Evolutionary conservation across 2,888 invertebrate genomes (phyloP).

Genomic region (Epirrhoe tristata): DNA sequence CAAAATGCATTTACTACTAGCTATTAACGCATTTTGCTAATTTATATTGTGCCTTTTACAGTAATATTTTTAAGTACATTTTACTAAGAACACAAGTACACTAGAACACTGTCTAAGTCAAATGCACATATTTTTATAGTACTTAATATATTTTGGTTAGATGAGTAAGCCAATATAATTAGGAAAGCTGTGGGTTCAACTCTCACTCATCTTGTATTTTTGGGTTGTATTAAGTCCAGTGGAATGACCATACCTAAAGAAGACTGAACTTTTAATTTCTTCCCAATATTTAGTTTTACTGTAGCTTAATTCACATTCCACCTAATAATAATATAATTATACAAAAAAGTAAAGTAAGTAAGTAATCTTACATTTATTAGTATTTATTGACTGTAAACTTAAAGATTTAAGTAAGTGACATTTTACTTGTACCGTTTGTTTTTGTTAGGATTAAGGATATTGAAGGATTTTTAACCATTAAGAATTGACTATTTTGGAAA

Average conservation of each 20-base stretch:
- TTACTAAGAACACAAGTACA: neutral
- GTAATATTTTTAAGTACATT: neutral
- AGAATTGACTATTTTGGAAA: neutral
- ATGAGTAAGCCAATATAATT: too few species aligned
- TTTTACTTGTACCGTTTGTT: conserved; percentile 34
- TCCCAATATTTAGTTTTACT: neutral
- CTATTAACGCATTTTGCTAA: neutral
- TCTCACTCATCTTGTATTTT: neutral
- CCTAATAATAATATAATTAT: conserved; percentile 18
- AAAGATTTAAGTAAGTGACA: neutral
- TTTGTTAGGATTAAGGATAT: conserved; percentile 12
- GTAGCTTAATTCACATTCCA: conserved; percentile 21
- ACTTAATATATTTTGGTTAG: too few species aligned
- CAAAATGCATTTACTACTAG: neutral
- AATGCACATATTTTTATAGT: neutral
- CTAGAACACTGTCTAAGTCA: conserved; percentile 1
- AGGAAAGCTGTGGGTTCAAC: too few species aligned
- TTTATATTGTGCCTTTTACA: neutral
- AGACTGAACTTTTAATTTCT: neutral
- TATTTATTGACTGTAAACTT: neutral
- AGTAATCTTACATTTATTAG: too few species aligned
- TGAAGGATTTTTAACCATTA: neutral
- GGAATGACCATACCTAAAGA: neutral
- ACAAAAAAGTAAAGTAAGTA: neutral
- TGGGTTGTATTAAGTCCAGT: neutral